phyloP scores from a whole-genome alignment of 2,888 invertebrate species.

The Caenorhabditis sp. region DNA sequence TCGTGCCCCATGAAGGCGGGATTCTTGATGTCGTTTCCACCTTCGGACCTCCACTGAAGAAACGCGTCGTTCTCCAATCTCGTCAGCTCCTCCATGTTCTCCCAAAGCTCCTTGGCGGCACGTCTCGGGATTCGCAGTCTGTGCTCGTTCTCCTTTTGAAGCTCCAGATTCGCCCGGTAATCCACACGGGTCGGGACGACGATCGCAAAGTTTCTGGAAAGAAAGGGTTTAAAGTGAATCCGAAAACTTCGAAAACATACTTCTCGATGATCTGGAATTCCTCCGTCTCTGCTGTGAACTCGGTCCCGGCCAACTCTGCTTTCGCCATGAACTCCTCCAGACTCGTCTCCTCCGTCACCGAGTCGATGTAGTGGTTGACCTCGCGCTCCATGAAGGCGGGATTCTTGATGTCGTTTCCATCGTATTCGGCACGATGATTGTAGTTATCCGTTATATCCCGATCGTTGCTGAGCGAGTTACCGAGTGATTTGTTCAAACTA shows the following conservation, averaged over 20 bases:
- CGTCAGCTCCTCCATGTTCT: constrained; percentile 90
- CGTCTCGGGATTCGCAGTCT: constrained; percentile 90
- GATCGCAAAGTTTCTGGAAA: constrained; percentile 73
- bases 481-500: constrained; percentile 80
- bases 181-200: constrained; percentile 75
- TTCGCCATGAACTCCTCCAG: constrained; percentile 96
- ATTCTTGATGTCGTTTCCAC: constrained; percentile 89
- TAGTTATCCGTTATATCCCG: constrained; percentile 69
- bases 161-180: constrained; percentile 74
- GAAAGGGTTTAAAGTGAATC: background rate
- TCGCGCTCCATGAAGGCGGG: constrained; percentile 77
- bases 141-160: constrained; percentile 85
- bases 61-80: constrained; percentile 90
- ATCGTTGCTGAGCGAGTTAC: constrained; percentile 78
- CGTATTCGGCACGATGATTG: constrained; percentile 72
- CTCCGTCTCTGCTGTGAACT: constrained; percentile 88
- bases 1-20: constrained; percentile 83
- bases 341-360: constrained; percentile 81
- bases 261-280: constrained; percentile 77
- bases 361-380: constrained; percentile 76
- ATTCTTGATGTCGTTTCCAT: constrained; percentile 76
- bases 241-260: constrained; percentile 64
- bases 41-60: constrained; percentile 93
- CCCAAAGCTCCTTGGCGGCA: constrained; percentile 90
- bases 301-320: constrained; percentile 94